Evolutionary conservation across 2,888 invertebrate genomes (phyloP).

Genomic region (Thereva unica): DNA sequence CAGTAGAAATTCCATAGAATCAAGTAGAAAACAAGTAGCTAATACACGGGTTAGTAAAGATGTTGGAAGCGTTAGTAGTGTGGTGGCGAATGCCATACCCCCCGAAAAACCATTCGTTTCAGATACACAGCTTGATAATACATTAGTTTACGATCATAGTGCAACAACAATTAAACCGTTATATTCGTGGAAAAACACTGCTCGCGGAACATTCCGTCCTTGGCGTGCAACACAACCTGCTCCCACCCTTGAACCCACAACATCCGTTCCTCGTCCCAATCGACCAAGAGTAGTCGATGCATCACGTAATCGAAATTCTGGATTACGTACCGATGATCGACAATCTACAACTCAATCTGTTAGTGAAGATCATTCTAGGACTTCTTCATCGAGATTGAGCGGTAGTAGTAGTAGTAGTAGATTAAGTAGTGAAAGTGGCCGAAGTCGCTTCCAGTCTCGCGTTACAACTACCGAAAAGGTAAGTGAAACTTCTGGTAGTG

Average conservation of each 20-base stretch:
- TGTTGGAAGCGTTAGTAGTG: not conserved
- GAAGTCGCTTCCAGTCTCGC: no score
- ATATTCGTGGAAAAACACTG: constrained; percentile 43
- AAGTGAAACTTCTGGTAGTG: no score
- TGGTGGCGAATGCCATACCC: not conserved
- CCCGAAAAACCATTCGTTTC: constrained; percentile 13
- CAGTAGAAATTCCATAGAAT: constrained; percentile 26
- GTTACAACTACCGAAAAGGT: no score
- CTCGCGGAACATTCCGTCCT: constrained; percentile 40
- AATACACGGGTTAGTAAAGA: constrained; percentile 2
- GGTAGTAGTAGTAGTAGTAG: no score
- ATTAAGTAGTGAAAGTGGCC: no score
- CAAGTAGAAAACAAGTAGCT: constrained; percentile 16
- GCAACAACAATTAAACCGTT: constrained; percentile 17
- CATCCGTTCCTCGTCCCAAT: not conserved
- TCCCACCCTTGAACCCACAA: constrained; percentile 29
- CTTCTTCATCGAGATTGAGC: no score
- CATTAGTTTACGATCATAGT: constrained; percentile 5
- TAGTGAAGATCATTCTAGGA: no score
- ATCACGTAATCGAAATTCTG: constrained; percentile 5
- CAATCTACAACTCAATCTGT: no score
- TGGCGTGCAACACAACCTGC: constrained; percentile 35
- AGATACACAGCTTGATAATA: constrained; percentile 15
- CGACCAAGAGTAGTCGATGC: constrained; percentile 3
- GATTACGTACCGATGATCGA: not conserved